These are phyloP conservation scores for Sander lucioperca DNA, from an alignment of 2,113 vertebrate genomes.

Conservation along the genomic window DNA sequence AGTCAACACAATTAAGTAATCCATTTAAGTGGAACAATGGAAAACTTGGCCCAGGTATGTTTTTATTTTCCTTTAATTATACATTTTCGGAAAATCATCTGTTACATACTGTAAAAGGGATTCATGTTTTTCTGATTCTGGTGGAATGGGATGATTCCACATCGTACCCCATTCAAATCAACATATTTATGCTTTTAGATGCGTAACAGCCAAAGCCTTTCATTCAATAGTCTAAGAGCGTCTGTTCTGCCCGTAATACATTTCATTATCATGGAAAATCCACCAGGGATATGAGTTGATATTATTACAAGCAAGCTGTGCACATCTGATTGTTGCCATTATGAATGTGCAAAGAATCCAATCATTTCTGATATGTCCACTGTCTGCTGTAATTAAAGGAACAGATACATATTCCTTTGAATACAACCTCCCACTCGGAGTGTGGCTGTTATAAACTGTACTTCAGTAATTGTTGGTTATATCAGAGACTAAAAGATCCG, in stretches of 20 bases:
- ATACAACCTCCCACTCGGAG: slow-evolving; percentile 10
- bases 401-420: slow-evolving; percentile 24
- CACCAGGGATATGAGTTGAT: slow-evolving; percentile 35
- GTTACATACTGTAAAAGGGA: slow-evolving; percentile 1
- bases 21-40: slow-evolving; percentile 33
- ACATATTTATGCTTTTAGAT: slow-evolving; percentile 1
- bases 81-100: background rate
- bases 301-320: slow-evolving; percentile 45
- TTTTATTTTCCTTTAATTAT: slow-evolving; percentile 2
- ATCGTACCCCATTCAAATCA: slow-evolving; percentile 34
- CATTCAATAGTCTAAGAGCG: slow-evolving; percentile 24
- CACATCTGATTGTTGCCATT: slow-evolving; percentile 40
- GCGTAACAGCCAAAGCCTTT: slow-evolving; percentile 9
- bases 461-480: slow-evolving; percentile 19
- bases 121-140: background rate
- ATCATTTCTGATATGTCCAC: slow-evolving; percentile 36
- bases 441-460: background rate
- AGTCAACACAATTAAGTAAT: slow-evolving; percentile 40
- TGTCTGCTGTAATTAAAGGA: slow-evolving; percentile 38
- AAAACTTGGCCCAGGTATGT: slow-evolving; percentile 11
- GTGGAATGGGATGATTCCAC: slow-evolving; percentile 3
- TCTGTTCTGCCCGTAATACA: slow-evolving; percentile 26
- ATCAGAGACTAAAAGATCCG: slow-evolving; percentile 8
- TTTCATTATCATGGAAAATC: slow-evolving; percentile 51
- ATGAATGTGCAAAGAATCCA: slow-evolving; percentile 47